Evolutionary conservation across 2,113 vertebrate species (phyloP), one percentile per base, ranked within the genome.

Genomic region (Mesocricetus auratus): DNA sequence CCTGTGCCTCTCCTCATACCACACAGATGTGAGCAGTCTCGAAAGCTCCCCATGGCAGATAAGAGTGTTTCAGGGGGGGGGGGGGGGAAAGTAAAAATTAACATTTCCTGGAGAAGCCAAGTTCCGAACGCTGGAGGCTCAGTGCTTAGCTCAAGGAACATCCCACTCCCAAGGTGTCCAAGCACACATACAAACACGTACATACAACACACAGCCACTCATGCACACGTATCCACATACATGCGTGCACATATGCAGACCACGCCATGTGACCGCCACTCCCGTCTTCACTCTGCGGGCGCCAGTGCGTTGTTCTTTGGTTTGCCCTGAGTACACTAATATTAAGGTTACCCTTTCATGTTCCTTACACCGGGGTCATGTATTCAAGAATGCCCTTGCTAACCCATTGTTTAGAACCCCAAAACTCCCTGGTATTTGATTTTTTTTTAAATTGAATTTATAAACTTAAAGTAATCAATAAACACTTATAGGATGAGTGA

Each of bases 21-120:
- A 33, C 36, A 36, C 0, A 39, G 31, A 66, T 29, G 36, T 33
- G 39, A 86, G 53, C 1, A 7, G 24, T 4, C n/a, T 10, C 50
- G 91, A 71, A 62, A 88, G 71, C 66, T 81, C 39, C n/a, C 56
- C 60, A 90, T 50, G 64, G 33, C 36, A 45, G 81, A 92, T n/a
- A 56, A 75, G 64, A 31, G 53, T 75, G 75, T 94, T 83, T 66
- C 2, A 9, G 60, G 12, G 12, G 12, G 90, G 71, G 58, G 77
- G 7, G 60, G 12, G 12, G 12, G 90, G 71, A 64, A 81, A 88
- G 64, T 56, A 50, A 91, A 96, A 90, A 77, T n/a, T 81, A 77
- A 33, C 69, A 60, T 68, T 95, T 94, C 13, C 62, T 90, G n/a
- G n/a, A 90, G 91, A 74, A 78, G 73, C 36, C 39, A 58, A 87